Percentiles rank a stretch among this genome's conserved stretches.
phyloP scores from a whole-genome alignment of 1,140 invertebrate genomes.

The Mya arenaria region DNA sequence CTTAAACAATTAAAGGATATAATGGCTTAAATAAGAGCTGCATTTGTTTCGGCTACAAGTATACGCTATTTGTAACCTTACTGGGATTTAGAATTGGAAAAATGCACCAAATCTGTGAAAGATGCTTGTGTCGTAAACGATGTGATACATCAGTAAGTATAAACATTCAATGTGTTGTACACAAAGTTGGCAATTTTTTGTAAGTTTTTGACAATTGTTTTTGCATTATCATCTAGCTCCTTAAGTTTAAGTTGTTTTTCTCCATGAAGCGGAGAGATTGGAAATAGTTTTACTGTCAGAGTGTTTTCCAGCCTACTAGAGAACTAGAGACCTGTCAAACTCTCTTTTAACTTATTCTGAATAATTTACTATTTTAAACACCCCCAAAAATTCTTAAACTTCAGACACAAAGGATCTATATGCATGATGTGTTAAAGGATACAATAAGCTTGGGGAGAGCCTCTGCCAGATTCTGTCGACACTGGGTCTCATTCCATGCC shows the following conservation, averaged over 20 bases:
- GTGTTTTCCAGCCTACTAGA: neutral
- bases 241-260: neutral
- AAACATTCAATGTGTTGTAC: neutral
- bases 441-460: conserved; percentile 65
- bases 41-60: no score
- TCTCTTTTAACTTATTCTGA: neutral
- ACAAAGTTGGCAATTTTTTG: no score
- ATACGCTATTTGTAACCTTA: neutral
- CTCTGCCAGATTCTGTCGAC: conserved; percentile 55
- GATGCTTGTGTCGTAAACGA: neutral
- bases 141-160: neutral
- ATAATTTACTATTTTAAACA: neutral
- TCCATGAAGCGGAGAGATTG: neutral
- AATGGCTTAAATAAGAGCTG: no score
- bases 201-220: no score
- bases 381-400: neutral
- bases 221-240: no score
- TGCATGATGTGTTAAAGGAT: conserved; percentile 50
- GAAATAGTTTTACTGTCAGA: neutral
- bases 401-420: neutral
- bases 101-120: neutral
- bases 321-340: neutral
- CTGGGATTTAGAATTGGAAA: neutral
- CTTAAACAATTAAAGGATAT: neutral
- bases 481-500: conserved; percentile 61